Base-by-base conservation (phyloP, 2,113 vertebrate species). In the Phoxinus phoxinus region DNA sequence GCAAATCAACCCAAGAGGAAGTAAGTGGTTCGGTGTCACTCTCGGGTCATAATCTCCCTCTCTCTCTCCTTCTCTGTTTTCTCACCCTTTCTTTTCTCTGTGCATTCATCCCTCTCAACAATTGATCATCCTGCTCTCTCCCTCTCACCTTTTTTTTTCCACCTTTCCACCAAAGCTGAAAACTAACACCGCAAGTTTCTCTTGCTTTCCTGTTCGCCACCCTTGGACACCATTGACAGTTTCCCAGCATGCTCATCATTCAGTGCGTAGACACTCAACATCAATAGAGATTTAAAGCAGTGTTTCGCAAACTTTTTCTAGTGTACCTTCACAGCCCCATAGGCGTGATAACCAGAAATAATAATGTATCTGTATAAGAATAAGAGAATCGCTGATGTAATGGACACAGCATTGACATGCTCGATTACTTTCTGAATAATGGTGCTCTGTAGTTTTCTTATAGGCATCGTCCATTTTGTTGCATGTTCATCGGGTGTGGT, bases 1-100 rank as follows among this genome's bases (percentile, higher is more conserved):
- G 15, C 27, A 81, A 89, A 72, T 71, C 82, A 86, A 65, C 32
- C 32, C 37, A 46, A 53, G 30, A 79, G 74, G 48, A 76, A 69
- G 27, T 32, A 67, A 73, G 23, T 51, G 44, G 53, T 58, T 77
- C 35, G 58, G 53, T 79, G 73, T 48, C 67, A 53, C 25, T 65
- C 37, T 32, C 21, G 48, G 67, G 63, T 85, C 67, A 81, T 5
- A 44, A 37, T 84, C 37, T 85, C 46, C 13, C 67, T 81, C 19
- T 79, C 75, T 79, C 75, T 53, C 65, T 69, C 30, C n/a, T 51
- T 69, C 48, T 41, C 35, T 30, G 4, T 59, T 51, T 35, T 61
- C 41, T 11, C 15, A 0, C 23, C 17, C 59, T 67, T 67, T 67
- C 25, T 76, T 23, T 51, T 30, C n/a, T 13, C 21, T 19, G 51